Base-by-base conservation (phyloP, 2,113 vertebrate genomes). In the Steatornis caripensis region DNA sequence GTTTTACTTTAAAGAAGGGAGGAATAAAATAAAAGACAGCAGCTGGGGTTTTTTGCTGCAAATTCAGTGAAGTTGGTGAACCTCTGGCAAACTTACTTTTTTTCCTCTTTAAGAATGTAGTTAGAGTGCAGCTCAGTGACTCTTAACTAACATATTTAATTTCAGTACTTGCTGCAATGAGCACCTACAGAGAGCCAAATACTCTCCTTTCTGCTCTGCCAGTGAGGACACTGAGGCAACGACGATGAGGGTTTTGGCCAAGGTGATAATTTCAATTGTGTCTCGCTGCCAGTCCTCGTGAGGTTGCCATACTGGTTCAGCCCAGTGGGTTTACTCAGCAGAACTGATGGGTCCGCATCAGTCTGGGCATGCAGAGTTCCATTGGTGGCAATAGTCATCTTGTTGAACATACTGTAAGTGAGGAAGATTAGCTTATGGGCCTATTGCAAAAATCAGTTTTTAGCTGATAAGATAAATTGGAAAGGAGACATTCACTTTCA, bases 291-390 rank as follows among this genome's bases (percentile, higher is more conserved):
- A 24, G 9, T 23, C 14, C 74, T 57, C 2, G 0, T 83, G 15
- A 57, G 27, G 15, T 9, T 66, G 5, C 49, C 0, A 1, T 11
- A 3, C 41, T 4, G 1, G 27, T n/a, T 87, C 74, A 75, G 65
- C 48, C 57, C 4, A 2, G n/a, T 53, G 60, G 12, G 16, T 60
- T 91, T 75, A 36, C 65, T 79, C 74, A 62, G 41, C 55, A 70
- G 49, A 49, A 12, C 51, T 70, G n/a, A 1, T 62, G 46, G 27
- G 16, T n/a, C 51, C 18, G 8, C 69, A 20, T 24, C 62, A 61
- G 17, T 27, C 45, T 34, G 58, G 41, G 9, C 23, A 13, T 20
- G 15, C 39, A 37, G 20, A 62, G 18, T 16, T 49, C 57, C 39
- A 3, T 8, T 69, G 45, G 14, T 80, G 83, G 49, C 60, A 69